Evolutionary conservation across 2,888 invertebrate genomes (phyloP), one percentile per base, ranked within the genome.

Genomic region (Volucella bombylans): DNA sequence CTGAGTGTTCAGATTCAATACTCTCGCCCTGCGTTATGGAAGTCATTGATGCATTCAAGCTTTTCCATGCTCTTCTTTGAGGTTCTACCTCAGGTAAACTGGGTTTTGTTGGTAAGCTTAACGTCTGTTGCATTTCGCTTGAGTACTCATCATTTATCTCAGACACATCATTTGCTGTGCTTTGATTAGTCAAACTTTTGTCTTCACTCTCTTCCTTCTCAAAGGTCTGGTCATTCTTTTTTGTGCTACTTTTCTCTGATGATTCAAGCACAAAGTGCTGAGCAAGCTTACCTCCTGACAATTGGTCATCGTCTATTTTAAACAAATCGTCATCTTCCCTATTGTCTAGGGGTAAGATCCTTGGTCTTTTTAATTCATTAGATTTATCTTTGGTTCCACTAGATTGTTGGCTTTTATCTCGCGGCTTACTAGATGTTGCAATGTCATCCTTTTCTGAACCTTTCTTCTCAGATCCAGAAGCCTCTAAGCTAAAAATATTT

Each of bases 131-230:
- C 8, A 85, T 62, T n/a, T 85, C 85, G 12, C 41, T 62, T 0
- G 85, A 87, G 12, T 87, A 86, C 43, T 92, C 91, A 43, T 92
- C 92, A 3, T 81, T 87, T 14, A 91, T 87, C 18, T 92, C 92
- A 0, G 92, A 92, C 0, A 91, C 90, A 87, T 92, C 92, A 79
- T 91, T 90, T 2, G 91, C 89, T 23, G 92, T 92, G 79, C 90
- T 90, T 80, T 92, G 90, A 77, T 91, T 91, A 50, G 89, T 89
- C 4, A 89, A 79, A 65, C 90, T 90, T 49, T 88, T 87, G 2
- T 89, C 89, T 59, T 88, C 86, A 47, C 71, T 86, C 6, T 83
- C 80, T 8, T 85, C 85, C 11, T 87, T 87, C 12, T 86, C 86
- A 23, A 72, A 87, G 2, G 83, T 85, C 23, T 80, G 62, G 47